A percentile compares a stretch with the other conserved stretches of the same genome.
Evolutionary conservation across 1,140 invertebrate genomes (phyloP).

Genomic region (Physella acuta): DNA sequence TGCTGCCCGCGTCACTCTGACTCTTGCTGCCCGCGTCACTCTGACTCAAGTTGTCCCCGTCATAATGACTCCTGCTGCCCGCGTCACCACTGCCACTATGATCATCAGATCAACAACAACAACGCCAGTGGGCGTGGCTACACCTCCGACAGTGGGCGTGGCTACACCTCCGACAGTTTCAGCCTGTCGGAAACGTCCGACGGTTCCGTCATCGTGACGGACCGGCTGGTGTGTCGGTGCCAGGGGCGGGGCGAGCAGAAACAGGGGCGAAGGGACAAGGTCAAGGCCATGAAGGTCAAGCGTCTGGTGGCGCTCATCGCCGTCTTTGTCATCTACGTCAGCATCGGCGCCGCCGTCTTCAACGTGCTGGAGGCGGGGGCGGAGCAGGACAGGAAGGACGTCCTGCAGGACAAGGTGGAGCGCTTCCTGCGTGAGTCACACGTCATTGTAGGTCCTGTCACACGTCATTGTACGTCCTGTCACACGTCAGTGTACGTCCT

Average conservation of each 20-base stretch:
- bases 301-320: constrained; percentile 53
- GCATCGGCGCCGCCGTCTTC: constrained; percentile 36
- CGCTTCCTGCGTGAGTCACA: constrained; percentile 34
- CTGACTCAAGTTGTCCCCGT: not conserved
- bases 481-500: too few relatives aligned
- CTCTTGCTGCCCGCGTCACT: not conserved
- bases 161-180: not conserved
- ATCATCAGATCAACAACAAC: constrained; percentile 1
- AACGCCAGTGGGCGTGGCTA: not conserved
- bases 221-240: not conserved
- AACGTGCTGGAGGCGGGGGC: constrained; percentile 35
- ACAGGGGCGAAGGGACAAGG: not conserved
- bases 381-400: constrained; percentile 30
- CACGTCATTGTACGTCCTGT: not conserved
- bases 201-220: not conserved
- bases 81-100: not conserved
- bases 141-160: too few relatives aligned
- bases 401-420: constrained; percentile 28
- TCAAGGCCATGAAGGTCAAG: constrained; percentile 18
- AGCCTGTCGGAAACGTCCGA: not conserved
- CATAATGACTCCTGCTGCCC: not conserved
- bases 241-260: not conserved
- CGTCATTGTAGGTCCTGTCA: not conserved
- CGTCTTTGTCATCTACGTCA: constrained; percentile 38
- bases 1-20: not conserved